These are phyloP conservation scores for Gambusia yucatana DNA, from an alignment of 2,797 vertebrate genomes.

Conservation along the genomic window DNA sequence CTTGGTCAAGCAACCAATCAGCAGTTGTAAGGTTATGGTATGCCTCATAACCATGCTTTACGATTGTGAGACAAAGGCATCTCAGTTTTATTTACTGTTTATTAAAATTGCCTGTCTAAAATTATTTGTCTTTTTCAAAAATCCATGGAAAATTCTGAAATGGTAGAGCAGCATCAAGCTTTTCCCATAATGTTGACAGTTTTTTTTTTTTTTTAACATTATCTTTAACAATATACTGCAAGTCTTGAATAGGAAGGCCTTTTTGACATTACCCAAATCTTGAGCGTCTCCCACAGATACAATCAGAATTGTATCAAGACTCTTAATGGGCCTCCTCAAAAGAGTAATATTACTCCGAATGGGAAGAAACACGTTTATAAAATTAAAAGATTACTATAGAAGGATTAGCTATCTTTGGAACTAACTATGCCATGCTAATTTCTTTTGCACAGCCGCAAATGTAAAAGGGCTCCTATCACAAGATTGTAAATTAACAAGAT, in stretches of 20 bases:
- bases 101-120: not conserved
- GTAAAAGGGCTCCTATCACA: not conserved
- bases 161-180: not conserved
- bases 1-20: not conserved
- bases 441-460: too few species aligned
- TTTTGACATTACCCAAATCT: not conserved
- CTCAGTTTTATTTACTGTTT: not conserved
- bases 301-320: not conserved
- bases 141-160: not conserved
- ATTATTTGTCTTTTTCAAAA: not conserved
- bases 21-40: too few species aligned
- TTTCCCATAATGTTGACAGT: not conserved
- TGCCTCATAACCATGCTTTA: too few species aligned
- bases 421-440: too few species aligned
- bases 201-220: not conserved
- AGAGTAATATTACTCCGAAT: not conserved
- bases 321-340: not conserved
- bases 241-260: too few species aligned
- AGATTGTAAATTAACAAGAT: not conserved
- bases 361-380: not conserved
- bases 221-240: not conserved
- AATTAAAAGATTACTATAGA: not conserved
- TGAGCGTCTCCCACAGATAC: not conserved
- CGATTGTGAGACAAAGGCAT: not conserved
- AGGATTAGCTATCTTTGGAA: too few species aligned